A percentile compares a stretch with the other conserved stretches of the same genome.
These are phyloP conservation scores for Polylopha cassiicola DNA, from an alignment of 2,888 invertebrate species.

Conservation along the genomic window DNA sequence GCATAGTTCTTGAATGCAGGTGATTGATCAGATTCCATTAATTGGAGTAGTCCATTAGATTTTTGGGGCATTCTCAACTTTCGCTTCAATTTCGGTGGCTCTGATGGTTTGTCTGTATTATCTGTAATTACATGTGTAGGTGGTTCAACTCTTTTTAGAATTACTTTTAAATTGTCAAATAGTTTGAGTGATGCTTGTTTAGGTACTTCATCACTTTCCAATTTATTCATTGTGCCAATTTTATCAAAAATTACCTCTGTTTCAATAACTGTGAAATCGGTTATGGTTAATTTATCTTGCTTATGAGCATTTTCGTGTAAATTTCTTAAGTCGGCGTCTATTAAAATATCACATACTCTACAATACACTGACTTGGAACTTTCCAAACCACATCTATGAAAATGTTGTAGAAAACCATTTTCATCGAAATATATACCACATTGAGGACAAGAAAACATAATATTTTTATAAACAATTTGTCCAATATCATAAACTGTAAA, in stretches of 20 bases:
- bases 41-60: background rate
- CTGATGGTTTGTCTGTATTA: background rate
- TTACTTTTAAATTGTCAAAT: constrained; percentile 8
- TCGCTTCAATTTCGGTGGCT: background rate
- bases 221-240: constrained; percentile 12
- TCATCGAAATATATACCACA: constrained; percentile 51
- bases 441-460: constrained; percentile 49
- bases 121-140: background rate
- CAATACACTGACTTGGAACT: constrained; percentile 40
- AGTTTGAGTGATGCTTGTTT: constrained; percentile 2
- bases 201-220: constrained; percentile 8
- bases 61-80: background rate
- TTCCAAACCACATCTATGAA: constrained; percentile 35
- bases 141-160: constrained; percentile 7
- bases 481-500: constrained; percentile 39
- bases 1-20: background rate
- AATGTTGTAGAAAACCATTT: constrained; percentile 41
- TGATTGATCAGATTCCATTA: background rate
- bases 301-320: constrained; percentile 35
- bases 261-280: constrained; percentile 36
- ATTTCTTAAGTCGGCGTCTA: constrained; percentile 36
- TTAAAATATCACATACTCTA: constrained; percentile 46
- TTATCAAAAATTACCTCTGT: constrained; percentile 26
- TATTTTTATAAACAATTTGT: constrained; percentile 29
- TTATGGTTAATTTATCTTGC: constrained; percentile 23